Evolutionary conservation across 2,888 invertebrate genomes (phyloP).

Genomic region (Amaurobius ferox): DNA sequence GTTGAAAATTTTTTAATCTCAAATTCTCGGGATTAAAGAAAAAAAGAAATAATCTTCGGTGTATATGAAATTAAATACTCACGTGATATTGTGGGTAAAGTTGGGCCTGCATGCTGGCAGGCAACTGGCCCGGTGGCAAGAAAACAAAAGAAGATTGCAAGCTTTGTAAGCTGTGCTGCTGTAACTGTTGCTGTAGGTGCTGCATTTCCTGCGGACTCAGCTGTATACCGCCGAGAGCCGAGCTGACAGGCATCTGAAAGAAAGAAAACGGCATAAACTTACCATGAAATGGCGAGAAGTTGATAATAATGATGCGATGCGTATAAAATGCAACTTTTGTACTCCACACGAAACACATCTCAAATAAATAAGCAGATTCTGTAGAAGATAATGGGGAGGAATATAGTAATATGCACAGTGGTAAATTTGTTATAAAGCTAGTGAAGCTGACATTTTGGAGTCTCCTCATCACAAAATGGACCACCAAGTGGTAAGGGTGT

Average conservation of each 20-base stretch:
- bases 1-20: too few species aligned
- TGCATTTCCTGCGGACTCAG: slow-evolving; percentile 76
- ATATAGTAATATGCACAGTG: too few species aligned
- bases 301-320: neutral
- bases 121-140: slow-evolving; percentile 81
- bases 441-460: too few species aligned
- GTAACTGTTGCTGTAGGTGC: slow-evolving; percentile 81
- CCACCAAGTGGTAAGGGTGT: too few species aligned
- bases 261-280: neutral
- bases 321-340: neutral
- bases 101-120: slow-evolving; percentile 82
- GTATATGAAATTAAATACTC: too few species aligned
- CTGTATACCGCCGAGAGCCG: slow-evolving; percentile 56
- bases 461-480: too few species aligned
- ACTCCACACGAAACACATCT: neutral
- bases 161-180: slow-evolving; percentile 82
- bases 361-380: neutral
- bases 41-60: too few species aligned
- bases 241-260: slow-evolving; percentile 66
- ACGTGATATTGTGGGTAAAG: slow-evolving; percentile 88
- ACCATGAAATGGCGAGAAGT: neutral
- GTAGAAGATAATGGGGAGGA: too few species aligned
- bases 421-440: too few species aligned
- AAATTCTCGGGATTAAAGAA: too few species aligned
- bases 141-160: slow-evolving; percentile 83